A percentile compares a stretch with the other conserved stretches of the same genome.
phyloP scores from a whole-genome alignment of 1,140 invertebrate species.

The Danaus melanippus region DNA sequence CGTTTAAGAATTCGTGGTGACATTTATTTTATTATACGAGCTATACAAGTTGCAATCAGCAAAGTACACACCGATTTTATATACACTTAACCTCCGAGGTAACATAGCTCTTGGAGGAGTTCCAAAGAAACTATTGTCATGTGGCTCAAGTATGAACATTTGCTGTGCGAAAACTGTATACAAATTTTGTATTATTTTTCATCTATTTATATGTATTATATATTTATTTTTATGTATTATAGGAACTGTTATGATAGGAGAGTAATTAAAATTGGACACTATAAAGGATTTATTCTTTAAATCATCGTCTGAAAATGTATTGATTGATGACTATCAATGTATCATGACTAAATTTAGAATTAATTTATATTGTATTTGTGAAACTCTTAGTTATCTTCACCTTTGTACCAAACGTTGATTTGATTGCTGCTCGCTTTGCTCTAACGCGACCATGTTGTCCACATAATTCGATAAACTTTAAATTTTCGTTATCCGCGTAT shows the following conservation, averaged over 20 bases:
- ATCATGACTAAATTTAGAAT: too few relatives aligned
- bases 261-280: too few relatives aligned
- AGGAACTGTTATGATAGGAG: too few relatives aligned
- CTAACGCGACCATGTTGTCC: conserved; percentile 22
- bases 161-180: neutral
- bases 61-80: conserved; percentile 45
- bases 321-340: too few relatives aligned
- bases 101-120: conserved; percentile 32
- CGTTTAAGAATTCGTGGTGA: conserved; percentile 9
- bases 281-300: too few relatives aligned
- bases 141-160: conserved; percentile 15
- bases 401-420: conserved; percentile 18
- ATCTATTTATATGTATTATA: too few relatives aligned
- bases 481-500: conserved; percentile 3
- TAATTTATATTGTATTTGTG: too few relatives aligned
- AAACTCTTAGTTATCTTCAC: too few relatives aligned
- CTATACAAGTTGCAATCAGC: conserved; percentile 44
- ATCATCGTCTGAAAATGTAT: too few relatives aligned
- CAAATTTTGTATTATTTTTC: neutral
- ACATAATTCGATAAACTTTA: conserved; percentile 24
- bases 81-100: conserved; percentile 43
- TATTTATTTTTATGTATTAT: too few relatives aligned
- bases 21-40: conserved; percentile 28
- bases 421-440: conserved; percentile 25
- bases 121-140: conserved; percentile 31